Percentiles rank a stretch among this genome's conserved stretches.
These are phyloP conservation scores for Dallia pectoralis DNA, from an alignment of 2,797 vertebrate genomes.

Conservation along the genomic window DNA sequence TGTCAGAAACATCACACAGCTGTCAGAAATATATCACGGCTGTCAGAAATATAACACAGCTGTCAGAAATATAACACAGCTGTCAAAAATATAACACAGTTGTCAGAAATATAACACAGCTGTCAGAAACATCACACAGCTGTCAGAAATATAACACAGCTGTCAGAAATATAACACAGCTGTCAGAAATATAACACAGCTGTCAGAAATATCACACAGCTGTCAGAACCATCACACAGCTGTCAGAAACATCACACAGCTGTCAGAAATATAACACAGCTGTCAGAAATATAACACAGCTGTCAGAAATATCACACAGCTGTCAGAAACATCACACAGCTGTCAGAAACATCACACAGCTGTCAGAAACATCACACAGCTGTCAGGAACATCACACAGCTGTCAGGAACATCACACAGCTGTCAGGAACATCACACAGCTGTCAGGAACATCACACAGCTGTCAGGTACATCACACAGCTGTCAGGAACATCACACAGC, in stretches of 20 bases:
- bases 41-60: no score
- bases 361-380: no score
- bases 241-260: conserved; percentile 6
- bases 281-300: conserved; percentile 4
- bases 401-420: no score
- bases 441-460: neutral
- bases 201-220: neutral
- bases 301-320: no score
- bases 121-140: neutral
- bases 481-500: neutral
- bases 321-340: conserved; percentile 32
- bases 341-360: no score
- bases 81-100: neutral
- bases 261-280: neutral
- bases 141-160: conserved; percentile 21
- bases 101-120: conserved; percentile 21
- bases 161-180: neutral
- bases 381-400: no score
- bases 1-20: conserved; percentile 8
- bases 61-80: neutral
- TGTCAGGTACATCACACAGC: conserved; percentile 19
- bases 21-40: no score
- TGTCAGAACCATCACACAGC: neutral
- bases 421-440: no score
- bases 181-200: conserved; percentile 19